A percentile compares a stretch with the other conserved stretches of the same genome.
Evolutionary conservation across 1,140 invertebrate species (phyloP).

Genomic region (Scaptomyza montana): DNA sequence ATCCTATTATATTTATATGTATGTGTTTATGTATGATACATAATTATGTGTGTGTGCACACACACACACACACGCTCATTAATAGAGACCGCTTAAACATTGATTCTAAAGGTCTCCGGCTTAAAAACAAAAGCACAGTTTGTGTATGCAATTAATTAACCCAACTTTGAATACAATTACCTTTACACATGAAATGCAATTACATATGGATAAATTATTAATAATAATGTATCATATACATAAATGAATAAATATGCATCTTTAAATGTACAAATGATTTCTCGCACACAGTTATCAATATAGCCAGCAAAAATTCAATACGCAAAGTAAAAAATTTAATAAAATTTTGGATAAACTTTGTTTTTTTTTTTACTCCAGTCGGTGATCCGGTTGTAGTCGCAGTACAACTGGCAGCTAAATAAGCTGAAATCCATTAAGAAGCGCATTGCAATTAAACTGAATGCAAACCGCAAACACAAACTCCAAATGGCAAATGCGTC

Average conservation of each 20-base stretch:
- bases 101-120: conserved; percentile 29
- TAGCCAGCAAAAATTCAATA: not conserved
- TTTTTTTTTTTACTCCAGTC: too few relatives aligned
- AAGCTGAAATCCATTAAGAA: conserved; percentile 42
- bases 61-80: conserved; percentile 7
- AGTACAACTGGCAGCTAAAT: conserved; percentile 9
- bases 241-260: not conserved
- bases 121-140: conserved; percentile 42
- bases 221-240: too few relatives aligned
- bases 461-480: conserved; percentile 63
- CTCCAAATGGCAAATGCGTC: conserved; percentile 46
- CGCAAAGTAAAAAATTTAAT: not conserved
- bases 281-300: too few relatives aligned
- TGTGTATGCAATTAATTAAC: conserved; percentile 47
- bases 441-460: conserved; percentile 62
- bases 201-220: not conserved
- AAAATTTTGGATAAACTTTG: too few relatives aligned
- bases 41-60: conserved; percentile 16
- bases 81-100: conserved; percentile 12
- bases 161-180: conserved; percentile 14
- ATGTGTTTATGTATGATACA: not conserved
- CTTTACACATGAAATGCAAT: not conserved
- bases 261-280: not conserved
- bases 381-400: not conserved
- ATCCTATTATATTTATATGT: conserved; percentile 1